These are phyloP conservation scores for Archaeoteleia sp. DNA, from an alignment of 2,888 invertebrate genomes.

Conservation along the genomic window DNA sequence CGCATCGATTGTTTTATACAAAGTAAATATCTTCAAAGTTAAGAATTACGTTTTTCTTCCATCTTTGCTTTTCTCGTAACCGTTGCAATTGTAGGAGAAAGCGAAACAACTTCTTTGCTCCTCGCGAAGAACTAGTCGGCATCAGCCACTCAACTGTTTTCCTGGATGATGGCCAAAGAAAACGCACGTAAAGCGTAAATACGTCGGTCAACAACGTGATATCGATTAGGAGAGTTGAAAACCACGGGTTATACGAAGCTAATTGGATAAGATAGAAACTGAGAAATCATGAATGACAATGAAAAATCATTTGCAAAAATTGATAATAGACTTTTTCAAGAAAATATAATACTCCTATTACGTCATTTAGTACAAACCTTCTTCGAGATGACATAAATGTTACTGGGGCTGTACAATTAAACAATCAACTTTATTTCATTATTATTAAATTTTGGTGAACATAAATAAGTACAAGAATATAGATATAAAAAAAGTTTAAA, in stretches of 20 bases:
- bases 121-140: conserved; percentile 12
- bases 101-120: conserved; percentile 14
- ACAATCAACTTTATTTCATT: no score
- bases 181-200: conserved; percentile 17
- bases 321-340: no score
- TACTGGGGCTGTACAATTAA: no score
- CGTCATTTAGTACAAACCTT: no score
- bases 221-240: conserved; percentile 8
- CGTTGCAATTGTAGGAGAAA: conserved; percentile 3
- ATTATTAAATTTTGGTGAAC: no score
- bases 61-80: conserved; percentile 15
- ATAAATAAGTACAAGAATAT: no score
- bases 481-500: no score
- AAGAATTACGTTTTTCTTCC: conserved; percentile 1
- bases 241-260: neutral
- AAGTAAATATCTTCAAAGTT: neutral
- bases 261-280: conserved; percentile 1
- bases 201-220: conserved; percentile 5
- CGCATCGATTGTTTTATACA: conserved; percentile 6
- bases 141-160: conserved; percentile 13
- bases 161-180: conserved; percentile 16
- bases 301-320: neutral
- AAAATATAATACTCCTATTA: no score
- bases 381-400: no score
- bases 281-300: conserved; percentile 5